These are phyloP conservation scores for Paracyclopina nana DNA, from an alignment of 1,140 invertebrate genomes.

Conservation along the genomic window DNA sequence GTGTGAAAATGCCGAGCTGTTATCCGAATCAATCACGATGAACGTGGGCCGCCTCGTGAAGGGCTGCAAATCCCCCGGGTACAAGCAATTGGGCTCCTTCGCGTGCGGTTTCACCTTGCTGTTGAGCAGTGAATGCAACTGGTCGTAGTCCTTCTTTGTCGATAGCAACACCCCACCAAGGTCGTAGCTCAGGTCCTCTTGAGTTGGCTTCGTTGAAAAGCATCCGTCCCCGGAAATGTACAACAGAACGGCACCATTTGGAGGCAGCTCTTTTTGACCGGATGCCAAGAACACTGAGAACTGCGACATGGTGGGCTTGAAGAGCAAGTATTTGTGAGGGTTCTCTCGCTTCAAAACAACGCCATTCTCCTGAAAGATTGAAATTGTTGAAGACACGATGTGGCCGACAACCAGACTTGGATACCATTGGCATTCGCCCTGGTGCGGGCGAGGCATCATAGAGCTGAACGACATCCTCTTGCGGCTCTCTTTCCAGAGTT, in stretches of 20 bases:
- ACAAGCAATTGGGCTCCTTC: constrained; percentile 64
- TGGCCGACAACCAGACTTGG: neutral
- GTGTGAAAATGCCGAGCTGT: constrained; percentile 79
- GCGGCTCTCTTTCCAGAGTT: constrained; percentile 73
- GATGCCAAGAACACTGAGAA: constrained; percentile 80
- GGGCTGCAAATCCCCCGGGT: constrained; percentile 77
- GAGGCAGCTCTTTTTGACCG: constrained; percentile 63
- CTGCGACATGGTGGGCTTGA: constrained; percentile 83
- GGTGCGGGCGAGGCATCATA: constrained; percentile 69
- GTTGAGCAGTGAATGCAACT: constrained; percentile 16
- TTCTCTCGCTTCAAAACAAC: constrained; percentile 50
- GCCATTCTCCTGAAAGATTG: constrained; percentile 39
- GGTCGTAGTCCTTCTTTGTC: constrained; percentile 5
- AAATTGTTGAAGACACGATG: constrained; percentile 1
- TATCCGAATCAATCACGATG: constrained; percentile 83
- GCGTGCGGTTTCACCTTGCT: constrained; percentile 39
- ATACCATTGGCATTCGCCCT: constrained; percentile 35
- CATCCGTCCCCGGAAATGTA: constrained; percentile 87
- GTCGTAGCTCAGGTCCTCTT: constrained; percentile 80
- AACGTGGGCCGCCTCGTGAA: constrained; percentile 80
- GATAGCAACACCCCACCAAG: constrained; percentile 52
- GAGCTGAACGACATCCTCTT: constrained; percentile 41
- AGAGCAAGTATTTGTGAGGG: constrained; percentile 89
- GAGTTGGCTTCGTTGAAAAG: constrained; percentile 64
- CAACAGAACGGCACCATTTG: constrained; percentile 67